Conservation (phyloP, 2,888 invertebrate genomes). For the Xanthorhoe designata region DNA sequence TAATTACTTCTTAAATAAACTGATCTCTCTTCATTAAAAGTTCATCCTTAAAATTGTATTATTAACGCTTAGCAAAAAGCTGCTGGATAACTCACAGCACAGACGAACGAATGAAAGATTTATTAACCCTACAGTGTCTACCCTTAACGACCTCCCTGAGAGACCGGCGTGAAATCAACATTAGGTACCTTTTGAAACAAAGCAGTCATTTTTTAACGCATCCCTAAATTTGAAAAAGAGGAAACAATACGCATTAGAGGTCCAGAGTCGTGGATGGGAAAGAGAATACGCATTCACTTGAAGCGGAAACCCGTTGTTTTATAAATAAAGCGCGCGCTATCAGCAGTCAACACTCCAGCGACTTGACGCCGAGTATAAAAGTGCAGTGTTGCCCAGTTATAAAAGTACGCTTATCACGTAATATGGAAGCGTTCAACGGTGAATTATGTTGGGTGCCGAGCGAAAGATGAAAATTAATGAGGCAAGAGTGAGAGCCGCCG, state of each 20-base stretch:
- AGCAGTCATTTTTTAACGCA: constrained; percentile 63
- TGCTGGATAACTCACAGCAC: constrained; percentile 54
- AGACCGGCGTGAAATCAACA: constrained; percentile 37
- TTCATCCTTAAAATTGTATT: constrained; percentile 43
- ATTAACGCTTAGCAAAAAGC: constrained; percentile 50
- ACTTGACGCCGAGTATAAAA: constrained; percentile 76
- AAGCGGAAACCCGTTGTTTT: constrained; percentile 79
- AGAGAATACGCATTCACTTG: constrained; percentile 68
- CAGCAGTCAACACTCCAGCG: constrained; percentile 81
- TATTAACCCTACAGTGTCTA: constrained; percentile 55
- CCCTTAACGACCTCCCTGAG: constrained; percentile 55
- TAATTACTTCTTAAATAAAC: constrained; percentile 42
- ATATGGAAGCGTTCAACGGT: constrained; percentile 82
- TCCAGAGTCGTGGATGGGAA: constrained; percentile 51
- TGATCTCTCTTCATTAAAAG: constrained; percentile 42
- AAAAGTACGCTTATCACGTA: constrained; percentile 78
- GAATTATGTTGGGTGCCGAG: constrained; percentile 81
- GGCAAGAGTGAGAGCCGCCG: constrained; percentile 71
- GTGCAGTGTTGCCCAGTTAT: constrained; percentile 64
- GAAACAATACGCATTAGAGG: constrained; percentile 63
- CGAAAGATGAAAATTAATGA: constrained; percentile 85
- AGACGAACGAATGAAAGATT: constrained; percentile 55
- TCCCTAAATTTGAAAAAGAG: constrained; percentile 62
- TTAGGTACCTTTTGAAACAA: constrained; percentile 59
- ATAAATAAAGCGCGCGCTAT: constrained; percentile 82